These are phyloP conservation scores for Papilio glaucus DNA, from an alignment of 1,140 invertebrate species.

Conservation along the genomic window DNA sequence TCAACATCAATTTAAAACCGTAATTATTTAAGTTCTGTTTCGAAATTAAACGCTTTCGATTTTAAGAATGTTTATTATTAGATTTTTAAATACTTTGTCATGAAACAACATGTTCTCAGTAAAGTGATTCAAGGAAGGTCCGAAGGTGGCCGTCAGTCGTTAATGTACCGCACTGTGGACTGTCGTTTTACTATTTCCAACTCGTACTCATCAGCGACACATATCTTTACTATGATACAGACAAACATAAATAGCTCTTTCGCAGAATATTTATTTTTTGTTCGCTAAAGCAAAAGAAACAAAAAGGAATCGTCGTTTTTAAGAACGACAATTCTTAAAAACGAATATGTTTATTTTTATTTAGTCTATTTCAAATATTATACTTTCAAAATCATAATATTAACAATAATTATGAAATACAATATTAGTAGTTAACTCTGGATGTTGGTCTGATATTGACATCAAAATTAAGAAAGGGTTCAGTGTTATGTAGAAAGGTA, in stretches of 20 bases:
- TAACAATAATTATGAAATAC: no score
- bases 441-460: no score
- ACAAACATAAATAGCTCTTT: conserved; percentile 53
- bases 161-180: conserved; percentile 47
- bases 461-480: no score
- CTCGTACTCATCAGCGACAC: conserved; percentile 43
- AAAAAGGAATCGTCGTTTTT: no score
- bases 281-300: no score
- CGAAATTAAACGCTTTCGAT: background rate
- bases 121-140: conserved; percentile 42
- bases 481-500: no score
- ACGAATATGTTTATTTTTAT: no score
- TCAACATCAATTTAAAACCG: background rate
- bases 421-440: no score
- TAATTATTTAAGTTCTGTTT: background rate
- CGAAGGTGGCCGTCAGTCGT: conserved; percentile 43
- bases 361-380: no score
- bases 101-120: conserved; percentile 32
- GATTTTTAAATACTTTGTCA: conserved; percentile 33
- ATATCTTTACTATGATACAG: conserved; percentile 45
- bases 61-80: conserved; percentile 30
- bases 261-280: conserved; percentile 43
- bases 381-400: no score
- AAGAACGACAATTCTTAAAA: no score
- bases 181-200: conserved; percentile 49